Base-by-base conservation (phyloP, 2,888 invertebrate species). In the Blera fallax region DNA sequence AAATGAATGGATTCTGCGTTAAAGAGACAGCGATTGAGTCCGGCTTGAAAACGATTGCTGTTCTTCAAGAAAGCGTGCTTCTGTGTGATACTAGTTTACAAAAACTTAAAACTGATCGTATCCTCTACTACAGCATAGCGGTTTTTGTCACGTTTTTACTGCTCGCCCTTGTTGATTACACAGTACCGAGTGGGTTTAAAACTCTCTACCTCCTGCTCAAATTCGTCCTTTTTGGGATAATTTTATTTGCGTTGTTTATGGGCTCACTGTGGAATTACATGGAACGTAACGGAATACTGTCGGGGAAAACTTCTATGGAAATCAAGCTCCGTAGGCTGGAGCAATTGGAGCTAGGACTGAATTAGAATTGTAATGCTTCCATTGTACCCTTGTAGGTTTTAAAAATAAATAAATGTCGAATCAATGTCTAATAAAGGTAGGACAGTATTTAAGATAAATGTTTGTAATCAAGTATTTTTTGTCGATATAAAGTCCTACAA, bases 231-330 rank as follows among this genome's bases (percentile, higher is more conserved):
- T 95, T 95, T 21, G 94, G 94, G 10, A 89, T 95, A 21, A 93
- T 95, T 88, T 93, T 95, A 65, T 97, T 96, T 89, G 94, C 94
- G 85, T 87, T 96, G 16, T 93, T 96, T 87, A 97, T 97, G 97
- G 96, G 95, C 34, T 94, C 96, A 0, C 90, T 97, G 87, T 97
- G 97, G 97, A 96, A 96, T 90, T 94, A 94, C 87, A 96, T 97
- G 87, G 97, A 97, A 91, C 93, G 93, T 88, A 96, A 97, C 91
- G 96, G 95, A 48, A 93, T 97, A 14, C 93, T 95, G 88, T 95
- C 97, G n/a, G 95, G 96, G 6, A 94, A 95, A 89, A 93, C 94
- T 70, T 94, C 94, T 0, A 95, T 97, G 93, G 94, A 95, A 89
- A 94, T 95, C 14, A 89, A 90, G 87, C 84, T 92, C 16, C 89